A percentile compares a stretch with the other conserved stretches of the same genome.
These are phyloP conservation scores for Cottoperca gobio DNA, from an alignment of 2,797 vertebrate species.

Conservation along the genomic window DNA sequence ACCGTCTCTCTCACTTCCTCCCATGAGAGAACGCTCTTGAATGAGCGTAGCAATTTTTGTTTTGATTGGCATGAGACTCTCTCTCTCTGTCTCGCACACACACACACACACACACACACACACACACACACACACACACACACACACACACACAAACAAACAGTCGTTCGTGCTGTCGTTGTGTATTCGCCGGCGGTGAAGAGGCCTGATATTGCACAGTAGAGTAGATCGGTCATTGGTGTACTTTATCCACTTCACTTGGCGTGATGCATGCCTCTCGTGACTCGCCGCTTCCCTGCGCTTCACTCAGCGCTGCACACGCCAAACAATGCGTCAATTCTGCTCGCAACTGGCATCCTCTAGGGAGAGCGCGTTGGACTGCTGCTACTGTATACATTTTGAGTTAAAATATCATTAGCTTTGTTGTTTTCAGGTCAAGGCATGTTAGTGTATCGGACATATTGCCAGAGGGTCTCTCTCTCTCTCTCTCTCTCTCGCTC, in stretches of 20 bases:
- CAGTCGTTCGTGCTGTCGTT: slow-evolving; percentile 52
- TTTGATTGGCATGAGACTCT: slow-evolving; percentile 66
- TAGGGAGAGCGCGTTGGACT: slow-evolving; percentile 65
- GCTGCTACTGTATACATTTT: slow-evolving; percentile 69
- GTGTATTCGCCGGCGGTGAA: slow-evolving; percentile 54
- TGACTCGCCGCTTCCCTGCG: slow-evolving; percentile 81
- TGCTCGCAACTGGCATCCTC: slow-evolving; percentile 66
- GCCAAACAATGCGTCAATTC: slow-evolving; percentile 78
- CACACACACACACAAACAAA: slow-evolving; percentile 26
- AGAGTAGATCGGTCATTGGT: slow-evolving; percentile 79
- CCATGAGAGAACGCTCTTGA: slow-evolving; percentile 48
- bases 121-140: slow-evolving; percentile 13
- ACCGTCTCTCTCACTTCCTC: slow-evolving; percentile 37
- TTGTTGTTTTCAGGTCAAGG: slow-evolving; percentile 86
- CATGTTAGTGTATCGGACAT: slow-evolving; percentile 74
- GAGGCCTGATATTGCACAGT: slow-evolving; percentile 74
- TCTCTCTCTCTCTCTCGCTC: slow-evolving; percentile 19
- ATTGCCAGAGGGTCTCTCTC: slow-evolving; percentile 65
- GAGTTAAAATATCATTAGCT: slow-evolving; percentile 82
- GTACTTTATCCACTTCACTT: slow-evolving; percentile 81
- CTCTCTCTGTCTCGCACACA: not conserved
- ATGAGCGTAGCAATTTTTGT: slow-evolving; percentile 56
- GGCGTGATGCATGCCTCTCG: slow-evolving; percentile 82
- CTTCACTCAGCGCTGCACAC: slow-evolving; percentile 70
- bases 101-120: not conserved